A percentile compares a stretch with the other conserved stretches of the same genome.
Evolutionary conservation across 1,140 invertebrate species (phyloP).

Genomic region (Lordiphosa collinella): DNA sequence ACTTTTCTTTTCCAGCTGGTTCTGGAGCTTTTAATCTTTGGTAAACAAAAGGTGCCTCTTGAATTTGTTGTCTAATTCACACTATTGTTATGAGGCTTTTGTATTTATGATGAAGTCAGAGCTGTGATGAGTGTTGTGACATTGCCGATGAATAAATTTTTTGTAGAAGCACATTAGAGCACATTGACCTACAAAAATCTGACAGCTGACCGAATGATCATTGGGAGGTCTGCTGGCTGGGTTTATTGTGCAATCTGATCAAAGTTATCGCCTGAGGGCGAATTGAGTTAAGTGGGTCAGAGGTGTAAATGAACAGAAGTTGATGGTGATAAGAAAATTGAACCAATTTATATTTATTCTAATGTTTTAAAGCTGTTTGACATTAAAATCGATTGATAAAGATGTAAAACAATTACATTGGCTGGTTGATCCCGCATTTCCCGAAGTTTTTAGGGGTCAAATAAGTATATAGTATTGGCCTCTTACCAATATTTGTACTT

Average conservation of each 20-base stretch:
- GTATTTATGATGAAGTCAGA: constrained; percentile 21
- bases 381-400: background rate
- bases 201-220: constrained; percentile 39
- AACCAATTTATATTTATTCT: no score
- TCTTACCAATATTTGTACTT: no score
- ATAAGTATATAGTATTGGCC: no score
- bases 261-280: background rate
- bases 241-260: constrained; percentile 20
- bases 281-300: constrained; percentile 27
- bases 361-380: no score
- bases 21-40: constrained; percentile 16
- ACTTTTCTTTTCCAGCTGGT: constrained; percentile 20
- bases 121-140: constrained; percentile 16
- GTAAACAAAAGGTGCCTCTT: constrained; percentile 40
- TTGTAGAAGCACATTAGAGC: constrained; percentile 25
- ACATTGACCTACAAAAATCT: constrained; percentile 38
- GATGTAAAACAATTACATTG: no score
- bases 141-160: background rate
- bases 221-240: background rate
- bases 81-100: constrained; percentile 30
- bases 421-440: no score
- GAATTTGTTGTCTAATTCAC: constrained; percentile 41
- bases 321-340: no score
- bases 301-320: background rate
- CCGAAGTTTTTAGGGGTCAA: no score